Evolutionary conservation across 2,113 vertebrate genomes (phyloP), one percentile per base, ranked within the genome.

Genomic region (Bostrychus sinensis): DNA sequence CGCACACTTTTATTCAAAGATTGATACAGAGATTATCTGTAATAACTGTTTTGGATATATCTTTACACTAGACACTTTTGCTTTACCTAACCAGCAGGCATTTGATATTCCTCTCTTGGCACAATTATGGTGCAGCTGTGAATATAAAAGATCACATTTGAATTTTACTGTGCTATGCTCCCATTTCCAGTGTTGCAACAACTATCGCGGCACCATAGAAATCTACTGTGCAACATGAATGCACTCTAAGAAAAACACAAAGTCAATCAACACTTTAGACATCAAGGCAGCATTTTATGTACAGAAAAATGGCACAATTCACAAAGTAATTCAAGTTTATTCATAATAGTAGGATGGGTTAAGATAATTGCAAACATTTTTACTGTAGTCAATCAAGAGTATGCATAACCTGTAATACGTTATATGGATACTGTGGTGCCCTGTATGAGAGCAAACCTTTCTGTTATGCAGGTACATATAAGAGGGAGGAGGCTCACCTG

Each of bases 401-500:
- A n/a, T n/a, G n/a, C n/a, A n/a, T n/a, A n/a, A n/a, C n/a, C n/a
- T n/a, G n/a, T n/a, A n/a, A n/a, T n/a, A n/a, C n/a, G n/a, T n/a
- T n/a, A n/a, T n/a, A n/a, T n/a, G n/a, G n/a, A n/a, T n/a, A n/a
- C n/a, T n/a, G n/a, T n/a, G 7, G 3, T 14, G 13, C 23, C 6
- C 13, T 8, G 1, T 0, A 10, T 30, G 9, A 13, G 9, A 36
- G 11, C 20, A 36, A n/a, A 36, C 26, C 22, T 22, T 10, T 56
- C 30, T 34, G 2, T 63, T 70, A 50, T 78, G 8, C 63, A 98
- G 97, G 97, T 38, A 88, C 90, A 57, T 99, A 96, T 78, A 98
- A 95, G 81, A 94, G 92, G 58, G 96, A 98, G 54, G 97, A 99
- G 1, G 93, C 95, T 56, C 95, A 98, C 77, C 93, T 99, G 71